These are phyloP conservation scores for Noctilio leporinus DNA, from an alignment of 2,113 vertebrate genomes.

Conservation along the genomic window DNA sequence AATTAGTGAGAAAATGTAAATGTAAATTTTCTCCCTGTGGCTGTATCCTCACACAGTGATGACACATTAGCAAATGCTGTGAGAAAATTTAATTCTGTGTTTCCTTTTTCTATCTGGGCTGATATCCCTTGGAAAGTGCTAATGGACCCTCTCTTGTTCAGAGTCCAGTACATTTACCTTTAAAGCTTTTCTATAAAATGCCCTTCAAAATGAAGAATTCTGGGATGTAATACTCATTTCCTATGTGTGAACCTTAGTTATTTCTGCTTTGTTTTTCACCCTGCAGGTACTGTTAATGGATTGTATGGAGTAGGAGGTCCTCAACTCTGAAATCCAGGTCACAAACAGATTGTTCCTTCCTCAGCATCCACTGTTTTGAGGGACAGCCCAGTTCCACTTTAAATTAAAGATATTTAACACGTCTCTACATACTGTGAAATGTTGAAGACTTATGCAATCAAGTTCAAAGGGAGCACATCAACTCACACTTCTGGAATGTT, in stretches of 20 bases:
- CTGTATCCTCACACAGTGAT: conserved; percentile 20
- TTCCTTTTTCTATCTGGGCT: conserved; percentile 30
- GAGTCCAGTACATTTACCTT: conserved; percentile 11
- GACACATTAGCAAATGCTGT: conserved; percentile 42
- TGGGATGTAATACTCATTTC: not conserved
- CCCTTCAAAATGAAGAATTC: conserved; percentile 27
- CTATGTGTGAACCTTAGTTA: not conserved
- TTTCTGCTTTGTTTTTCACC: not conserved
- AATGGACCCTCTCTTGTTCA: conserved; percentile 26
- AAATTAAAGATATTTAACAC: conserved; percentile 52
- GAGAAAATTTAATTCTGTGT: conserved; percentile 69
- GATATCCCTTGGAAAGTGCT: conserved; percentile 55
- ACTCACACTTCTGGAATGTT: conserved; percentile 1
- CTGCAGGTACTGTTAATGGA: conserved; percentile 9
- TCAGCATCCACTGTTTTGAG: not conserved
- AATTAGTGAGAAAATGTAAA: conserved; percentile 69
- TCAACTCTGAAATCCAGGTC: conserved; percentile 37
- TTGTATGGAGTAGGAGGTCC: not conserved
- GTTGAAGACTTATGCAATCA: not conserved
- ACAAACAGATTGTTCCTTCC: not conserved
- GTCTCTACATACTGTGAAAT: conserved; percentile 48
- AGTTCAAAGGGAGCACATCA: not conserved
- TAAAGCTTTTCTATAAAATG: not conserved
- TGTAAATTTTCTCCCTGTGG: conserved; percentile 46
- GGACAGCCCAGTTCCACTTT: not conserved